Evolutionary conservation across 1,140 invertebrate genomes (phyloP).

Genomic region (Acromyrmex heyeri): DNA sequence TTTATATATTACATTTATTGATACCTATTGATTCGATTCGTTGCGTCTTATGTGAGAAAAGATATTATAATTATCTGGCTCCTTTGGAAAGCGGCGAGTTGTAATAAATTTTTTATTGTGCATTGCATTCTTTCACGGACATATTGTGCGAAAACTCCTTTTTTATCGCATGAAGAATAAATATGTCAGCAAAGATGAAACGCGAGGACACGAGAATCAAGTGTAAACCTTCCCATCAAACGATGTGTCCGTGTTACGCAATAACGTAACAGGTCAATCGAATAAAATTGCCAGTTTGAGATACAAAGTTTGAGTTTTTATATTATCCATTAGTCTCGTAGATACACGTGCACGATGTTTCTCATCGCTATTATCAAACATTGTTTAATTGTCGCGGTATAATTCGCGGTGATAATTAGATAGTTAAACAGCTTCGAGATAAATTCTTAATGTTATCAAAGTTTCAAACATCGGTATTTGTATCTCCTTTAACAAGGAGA

Average conservation of each 20-base stretch:
- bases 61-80: constrained; percentile 15
- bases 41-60: constrained; percentile 1
- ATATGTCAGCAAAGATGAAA: constrained; percentile 40
- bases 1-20: constrained; percentile 52
- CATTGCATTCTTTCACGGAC: constrained; percentile 19
- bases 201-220: constrained; percentile 38
- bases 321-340: constrained; percentile 27
- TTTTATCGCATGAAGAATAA: constrained; percentile 47
- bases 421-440: neutral
- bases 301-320: constrained; percentile 70
- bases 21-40: constrained; percentile 34
- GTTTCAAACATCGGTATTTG: neutral
- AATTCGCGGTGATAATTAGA: neutral
- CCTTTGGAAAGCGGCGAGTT: constrained; percentile 34
- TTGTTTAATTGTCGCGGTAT: neutral
- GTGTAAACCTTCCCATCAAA: constrained; percentile 59
- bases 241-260: constrained; percentile 58
- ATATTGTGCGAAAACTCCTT: constrained; percentile 16
- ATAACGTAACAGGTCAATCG: constrained; percentile 58
- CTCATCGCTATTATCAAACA: neutral
- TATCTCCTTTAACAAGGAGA: neutral
- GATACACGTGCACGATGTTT: neutral
- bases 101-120: constrained; percentile 29
- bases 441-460: neutral
- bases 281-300: constrained; percentile 76